Evolutionary conservation across 2,113 vertebrate species (phyloP), one percentile per base, ranked within the genome.

Genomic region (Gasterosteus aculeatus): DNA sequence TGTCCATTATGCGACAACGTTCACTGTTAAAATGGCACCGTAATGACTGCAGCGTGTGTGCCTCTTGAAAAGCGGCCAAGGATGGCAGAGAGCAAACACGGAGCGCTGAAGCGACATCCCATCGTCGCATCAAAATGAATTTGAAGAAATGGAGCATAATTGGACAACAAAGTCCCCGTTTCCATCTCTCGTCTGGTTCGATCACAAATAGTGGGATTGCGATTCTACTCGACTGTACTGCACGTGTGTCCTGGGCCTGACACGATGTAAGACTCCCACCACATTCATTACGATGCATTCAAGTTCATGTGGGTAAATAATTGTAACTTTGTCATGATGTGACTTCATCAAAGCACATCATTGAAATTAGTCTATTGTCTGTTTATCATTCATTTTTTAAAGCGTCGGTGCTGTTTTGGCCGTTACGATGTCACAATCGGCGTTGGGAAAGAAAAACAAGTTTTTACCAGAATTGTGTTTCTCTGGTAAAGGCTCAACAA

Each of bases 41-140:
- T 11, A 29, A 4, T 49, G 19, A 63, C 70, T 53, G 31, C 58
- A 62, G 69, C 46, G 10, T 42, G 59, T 61, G 70, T 54, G 59
- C 19, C 16, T 5, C 19, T 39, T 62, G 59, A 35, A 19, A 35
- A 41, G 35, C 46, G 19, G 59, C 47, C 47, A 61, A 16, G 12
- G 26, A 15, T 73, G 70, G 59, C 70, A 53, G n/a, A 29, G 35
- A 41, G 33, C 18, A 18, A 61, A 49, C 31, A 22, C 38, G 19
- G 33, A 62, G 58, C 4, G 44, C n/a, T 12, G 26, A 31, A 10
- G 18, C 44, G 16, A 56, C 15, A n/a, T 51, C 14, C 44, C 18
- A 61, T 1, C 22, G 15, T 41, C 1, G 29, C 14, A 31, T 57
- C 14, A 31, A 31, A 33, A 56, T 56, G n/a, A n/a, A 53, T 8